Evolutionary conservation across 2,888 invertebrate species (phyloP).

Genomic region (Rotaria socialis): DNA sequence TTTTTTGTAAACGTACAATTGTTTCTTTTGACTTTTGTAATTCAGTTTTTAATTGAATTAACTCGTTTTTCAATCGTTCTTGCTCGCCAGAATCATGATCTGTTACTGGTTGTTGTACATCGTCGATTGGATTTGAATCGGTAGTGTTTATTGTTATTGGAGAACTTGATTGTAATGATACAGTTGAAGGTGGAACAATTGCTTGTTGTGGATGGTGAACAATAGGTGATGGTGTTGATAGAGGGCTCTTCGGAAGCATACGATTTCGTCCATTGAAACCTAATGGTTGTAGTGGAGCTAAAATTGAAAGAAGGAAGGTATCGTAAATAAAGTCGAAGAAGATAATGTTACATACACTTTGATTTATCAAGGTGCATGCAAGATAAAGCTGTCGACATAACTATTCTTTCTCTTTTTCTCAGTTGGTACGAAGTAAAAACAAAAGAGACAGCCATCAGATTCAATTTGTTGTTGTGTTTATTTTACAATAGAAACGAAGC

Average conservation of each 20-base stretch:
- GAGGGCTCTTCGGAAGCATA: neutral
- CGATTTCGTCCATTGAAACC: neutral
- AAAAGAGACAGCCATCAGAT: neutral
- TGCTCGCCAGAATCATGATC: neutral
- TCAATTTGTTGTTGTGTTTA: neutral
- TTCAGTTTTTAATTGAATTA: neutral
- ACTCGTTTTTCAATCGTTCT: slow-evolving; percentile 21
- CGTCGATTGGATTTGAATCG: neutral
- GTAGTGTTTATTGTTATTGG: neutral
- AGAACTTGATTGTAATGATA: neutral
- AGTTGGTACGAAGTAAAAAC: neutral
- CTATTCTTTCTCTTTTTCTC: neutral
- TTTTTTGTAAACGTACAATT: slow-evolving; percentile 28
- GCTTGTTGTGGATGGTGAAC: neutral
- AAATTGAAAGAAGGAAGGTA: neutral
- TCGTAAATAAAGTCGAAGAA: neutral
- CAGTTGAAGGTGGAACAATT: neutral
- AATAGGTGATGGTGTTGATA: neutral
- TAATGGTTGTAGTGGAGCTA: slow-evolving; percentile 1
- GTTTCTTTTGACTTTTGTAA: slow-evolving; percentile 26
- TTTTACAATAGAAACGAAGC: neutral
- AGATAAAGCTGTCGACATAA: slow-evolving; percentile 13
- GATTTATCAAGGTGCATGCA: neutral
- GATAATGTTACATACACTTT: neutral
- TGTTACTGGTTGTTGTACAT: neutral